phyloP scores from a whole-genome alignment of 1,140 invertebrate species.

The Leucophenga varia region DNA sequence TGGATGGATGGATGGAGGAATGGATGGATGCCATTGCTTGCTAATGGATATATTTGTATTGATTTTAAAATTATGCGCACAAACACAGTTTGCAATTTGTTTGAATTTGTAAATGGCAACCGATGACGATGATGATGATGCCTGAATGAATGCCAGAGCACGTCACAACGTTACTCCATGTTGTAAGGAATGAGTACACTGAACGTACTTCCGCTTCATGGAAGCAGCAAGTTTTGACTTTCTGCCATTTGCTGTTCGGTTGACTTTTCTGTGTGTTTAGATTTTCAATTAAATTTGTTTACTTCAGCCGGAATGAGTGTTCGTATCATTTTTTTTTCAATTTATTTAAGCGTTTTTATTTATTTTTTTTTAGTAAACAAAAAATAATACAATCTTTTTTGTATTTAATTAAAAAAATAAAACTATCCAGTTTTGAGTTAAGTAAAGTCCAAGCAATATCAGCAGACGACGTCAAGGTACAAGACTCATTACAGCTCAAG shows the following conservation, averaged over 20 bases:
- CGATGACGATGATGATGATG: slow-evolving; percentile 11
- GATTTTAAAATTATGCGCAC: slow-evolving; percentile 56
- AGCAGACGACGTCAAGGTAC: too few species aligned
- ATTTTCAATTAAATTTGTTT: slow-evolving; percentile 56
- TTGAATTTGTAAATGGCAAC: slow-evolving; percentile 13
- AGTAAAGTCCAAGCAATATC: too few species aligned
- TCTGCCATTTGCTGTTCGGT: slow-evolving; percentile 29
- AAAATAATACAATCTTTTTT: too few species aligned
- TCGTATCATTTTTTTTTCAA: too few species aligned
- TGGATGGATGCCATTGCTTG: too few species aligned
- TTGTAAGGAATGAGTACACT: background rate
- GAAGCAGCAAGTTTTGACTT: slow-evolving; percentile 19
- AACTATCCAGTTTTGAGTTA: too few species aligned
- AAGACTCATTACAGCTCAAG: too few species aligned
- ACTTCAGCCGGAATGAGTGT: slow-evolving; percentile 17
- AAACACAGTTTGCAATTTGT: slow-evolving; percentile 38
- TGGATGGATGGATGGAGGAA: too few species aligned
- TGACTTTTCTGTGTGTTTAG: slow-evolving; percentile 54
- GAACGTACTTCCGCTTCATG: background rate
- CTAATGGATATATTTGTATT: slow-evolving; percentile 51
- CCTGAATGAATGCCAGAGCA: slow-evolving; percentile 5
- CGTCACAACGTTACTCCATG: background rate
- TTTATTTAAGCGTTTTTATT: too few species aligned
- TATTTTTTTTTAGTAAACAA: too few species aligned
- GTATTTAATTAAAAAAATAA: too few species aligned